Base-by-base conservation (phyloP, 2,113 vertebrate genomes). In the Neopipo cinnamomea region DNA sequence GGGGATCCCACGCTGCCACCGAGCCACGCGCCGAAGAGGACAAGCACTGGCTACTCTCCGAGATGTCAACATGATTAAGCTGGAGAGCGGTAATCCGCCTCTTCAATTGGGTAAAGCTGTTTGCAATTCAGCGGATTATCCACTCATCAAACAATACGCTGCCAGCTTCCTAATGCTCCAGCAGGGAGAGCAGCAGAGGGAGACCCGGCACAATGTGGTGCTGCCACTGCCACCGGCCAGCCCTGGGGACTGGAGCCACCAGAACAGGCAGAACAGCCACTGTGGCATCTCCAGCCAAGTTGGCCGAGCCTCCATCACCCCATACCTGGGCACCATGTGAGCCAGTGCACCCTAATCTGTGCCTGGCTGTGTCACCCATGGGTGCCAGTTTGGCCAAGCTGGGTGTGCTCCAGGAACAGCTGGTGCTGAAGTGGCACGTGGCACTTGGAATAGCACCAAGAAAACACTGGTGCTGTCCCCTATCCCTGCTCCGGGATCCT, bases 71-170 rank as follows among this genome's bases (percentile, higher is more conserved):
- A 90, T 86, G 92, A 96, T 96, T 92, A 95, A 95, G 91, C 88
- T 91, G 93, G 93, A 96, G 94, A 93, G 92, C 62, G 39, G 84
- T 97, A 97, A 97, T 96, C 96, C 86, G 55, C 89, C 96, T 93
- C 96, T 94, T 96, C 96, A 96, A 96, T 89, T 96, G 97, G 95
- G 96, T 87, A 97, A 97, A 96, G 96, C 95, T 95, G 94, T 96
- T 97, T 95, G 97, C 97, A 96, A 95, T 97, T 96, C 96, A 96
- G 93, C 87, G 89, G 94, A 97, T 97, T 97, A 96, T 95, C 96
- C 46, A 87, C 97, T 97, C 96, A 89, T 96, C 95, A 93, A 94
- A 93, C 92, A 96, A 93, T 81, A 92, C 23, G 63, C 86, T 88
- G 85, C 93, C 88, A 92, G 96, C 91, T 91, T 96, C 91, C 88